phyloP scores from a whole-genome alignment of 92 coral and sea anemone genomes.

The Bergia puertoricense region DNA sequence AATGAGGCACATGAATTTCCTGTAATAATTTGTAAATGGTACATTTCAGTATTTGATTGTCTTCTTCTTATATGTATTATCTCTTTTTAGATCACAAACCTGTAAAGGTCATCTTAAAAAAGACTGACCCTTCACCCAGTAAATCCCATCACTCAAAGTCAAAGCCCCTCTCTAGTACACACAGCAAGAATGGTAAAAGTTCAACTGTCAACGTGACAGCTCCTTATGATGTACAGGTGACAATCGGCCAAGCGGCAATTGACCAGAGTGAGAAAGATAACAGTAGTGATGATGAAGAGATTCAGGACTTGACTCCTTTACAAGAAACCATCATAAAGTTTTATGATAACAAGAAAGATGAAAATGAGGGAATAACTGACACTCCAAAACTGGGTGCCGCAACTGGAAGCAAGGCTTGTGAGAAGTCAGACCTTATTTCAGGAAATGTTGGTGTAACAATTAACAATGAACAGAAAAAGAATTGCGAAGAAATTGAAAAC shows the following conservation, averaged over 20 bases:
- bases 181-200: background rate
- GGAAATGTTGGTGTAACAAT: background rate
- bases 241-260: background rate
- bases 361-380: background rate
- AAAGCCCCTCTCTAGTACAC: background rate
- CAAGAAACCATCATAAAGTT: slow-evolving; percentile 37
- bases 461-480: background rate
- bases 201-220: background rate
- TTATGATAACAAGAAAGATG: slow-evolving; percentile 32
- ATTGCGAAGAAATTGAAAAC: background rate
- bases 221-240: slow-evolving; percentile 32
- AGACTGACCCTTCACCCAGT: slow-evolving; percentile 7
- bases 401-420: background rate
- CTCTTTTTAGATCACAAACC: slow-evolving; percentile 2
- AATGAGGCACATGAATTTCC: no score
- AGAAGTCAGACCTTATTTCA: background rate
- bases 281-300: slow-evolving; percentile 21
- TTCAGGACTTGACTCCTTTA: slow-evolving; percentile 40
- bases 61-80: background rate
- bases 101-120: slow-evolving; percentile 16
- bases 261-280: background rate
- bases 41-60: no score
- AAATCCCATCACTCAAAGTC: background rate
- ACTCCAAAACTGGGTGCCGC: background rate
- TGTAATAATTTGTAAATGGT: no score